Percentiles rank a stretch among this genome's conserved stretches.
Evolutionary conservation across 2,888 invertebrate genomes (phyloP).

Genomic region (Drymonia ruficornis): DNA sequence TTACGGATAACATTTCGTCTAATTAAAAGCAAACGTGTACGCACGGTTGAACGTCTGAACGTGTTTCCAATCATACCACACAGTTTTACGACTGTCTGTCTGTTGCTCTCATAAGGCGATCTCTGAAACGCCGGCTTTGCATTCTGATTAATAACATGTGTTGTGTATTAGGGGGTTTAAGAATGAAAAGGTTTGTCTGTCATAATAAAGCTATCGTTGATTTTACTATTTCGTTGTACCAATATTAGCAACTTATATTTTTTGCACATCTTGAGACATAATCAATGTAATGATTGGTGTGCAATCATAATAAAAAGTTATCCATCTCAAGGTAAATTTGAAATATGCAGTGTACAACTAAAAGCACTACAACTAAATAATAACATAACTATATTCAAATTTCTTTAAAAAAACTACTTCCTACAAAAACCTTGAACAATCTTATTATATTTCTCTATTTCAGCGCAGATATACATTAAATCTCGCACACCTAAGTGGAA

Average conservation of each 20-base stretch:
- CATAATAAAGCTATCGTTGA: constrained; percentile 28
- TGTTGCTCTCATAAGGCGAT: constrained; percentile 67
- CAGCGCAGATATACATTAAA: constrained; percentile 34
- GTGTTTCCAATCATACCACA: constrained; percentile 76
- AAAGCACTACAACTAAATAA: no score
- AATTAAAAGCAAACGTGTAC: constrained; percentile 74
- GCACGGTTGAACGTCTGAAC: constrained; percentile 64
- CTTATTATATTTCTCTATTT: constrained; percentile 10
- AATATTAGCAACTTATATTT: neutral
- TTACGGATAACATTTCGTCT: constrained; percentile 64
- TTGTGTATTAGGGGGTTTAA: constrained; percentile 42
- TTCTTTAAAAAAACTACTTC: no score
- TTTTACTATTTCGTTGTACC: neutral
- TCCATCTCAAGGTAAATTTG: no score
- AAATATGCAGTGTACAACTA: no score
- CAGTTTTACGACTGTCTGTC: constrained; percentile 78
- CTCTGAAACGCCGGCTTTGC: constrained; percentile 65
- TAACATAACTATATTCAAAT: no score
- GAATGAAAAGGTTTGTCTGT: constrained; percentile 43
- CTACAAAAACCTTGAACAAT: no score
- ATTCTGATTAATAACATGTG: constrained; percentile 78
- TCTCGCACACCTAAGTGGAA: constrained; percentile 45
- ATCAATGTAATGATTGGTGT: no score
- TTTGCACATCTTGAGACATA: no score
- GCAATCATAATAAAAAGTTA: no score